Percentiles rank a stretch among this genome's conserved stretches.
These are phyloP conservation scores for Therioaphis trifolii DNA, from an alignment of 2,888 invertebrate genomes.

Conservation along the genomic window DNA sequence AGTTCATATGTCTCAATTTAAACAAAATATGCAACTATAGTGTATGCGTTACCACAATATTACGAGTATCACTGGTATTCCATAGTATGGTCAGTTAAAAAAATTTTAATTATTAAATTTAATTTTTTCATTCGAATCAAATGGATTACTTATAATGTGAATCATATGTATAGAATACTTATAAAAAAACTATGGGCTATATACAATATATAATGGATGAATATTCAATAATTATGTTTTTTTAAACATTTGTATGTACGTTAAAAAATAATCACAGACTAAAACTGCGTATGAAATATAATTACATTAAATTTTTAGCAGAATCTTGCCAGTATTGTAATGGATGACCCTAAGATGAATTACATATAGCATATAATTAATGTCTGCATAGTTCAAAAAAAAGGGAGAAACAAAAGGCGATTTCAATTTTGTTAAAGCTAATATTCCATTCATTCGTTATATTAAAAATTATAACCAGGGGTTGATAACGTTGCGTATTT, in stretches of 20 bases:
- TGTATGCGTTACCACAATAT: neutral
- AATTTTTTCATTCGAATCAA: neutral
- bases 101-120: neutral
- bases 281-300: too few relatives aligned
- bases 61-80: neutral
- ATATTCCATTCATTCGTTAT: constrained; percentile 19
- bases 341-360: too few relatives aligned
- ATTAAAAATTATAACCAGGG: too few relatives aligned
- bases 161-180: neutral
- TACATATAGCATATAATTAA: too few relatives aligned
- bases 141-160: neutral
- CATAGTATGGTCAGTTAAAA: too few relatives aligned
- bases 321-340: too few relatives aligned
- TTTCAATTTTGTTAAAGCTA: neutral
- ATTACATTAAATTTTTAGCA: too few relatives aligned
- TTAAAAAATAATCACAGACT: too few relatives aligned
- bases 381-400: too few relatives aligned
- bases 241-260: too few relatives aligned
- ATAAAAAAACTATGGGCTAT: neutral
- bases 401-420: too few relatives aligned
- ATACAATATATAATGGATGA: neutral
- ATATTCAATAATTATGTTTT: neutral
- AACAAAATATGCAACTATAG: neutral
- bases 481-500: too few relatives aligned
- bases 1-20: neutral